These are phyloP conservation scores for Eupithecia dodoneata DNA, from an alignment of 2,888 invertebrate genomes.

Conservation along the genomic window DNA sequence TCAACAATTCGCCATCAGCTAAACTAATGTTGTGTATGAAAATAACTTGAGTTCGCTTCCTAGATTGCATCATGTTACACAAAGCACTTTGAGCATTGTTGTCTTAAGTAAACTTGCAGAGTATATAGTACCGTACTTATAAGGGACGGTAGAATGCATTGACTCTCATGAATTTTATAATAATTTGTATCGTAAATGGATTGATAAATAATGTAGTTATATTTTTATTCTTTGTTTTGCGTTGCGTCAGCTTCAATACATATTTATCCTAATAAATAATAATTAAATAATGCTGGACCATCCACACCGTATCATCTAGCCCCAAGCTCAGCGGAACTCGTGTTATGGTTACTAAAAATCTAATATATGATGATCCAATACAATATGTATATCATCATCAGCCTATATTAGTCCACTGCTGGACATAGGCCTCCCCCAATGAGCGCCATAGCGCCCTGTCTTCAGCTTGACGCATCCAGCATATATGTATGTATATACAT, in stretches of 20 bases:
- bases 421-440: no score
- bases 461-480: no score
- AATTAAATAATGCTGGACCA: no score
- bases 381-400: no score
- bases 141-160: slow-evolving; percentile 36
- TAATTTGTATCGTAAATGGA: slow-evolving; percentile 23
- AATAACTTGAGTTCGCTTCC: slow-evolving; percentile 45
- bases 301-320: no score
- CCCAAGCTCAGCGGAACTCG: no score
- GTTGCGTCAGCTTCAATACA: slow-evolving; percentile 20
- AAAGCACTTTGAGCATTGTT: slow-evolving; percentile 34
- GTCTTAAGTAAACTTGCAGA: slow-evolving; percentile 27
- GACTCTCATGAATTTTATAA: slow-evolving; percentile 34
- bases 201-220: slow-evolving; percentile 30
- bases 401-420: no score
- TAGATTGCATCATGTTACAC: slow-evolving; percentile 48
- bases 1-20: slow-evolving; percentile 39
- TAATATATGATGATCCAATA: no score
- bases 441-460: no score
- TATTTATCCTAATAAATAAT: background rate
- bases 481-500: no score
- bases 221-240: slow-evolving; percentile 26
- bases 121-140: slow-evolving; percentile 21
- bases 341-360: no score
- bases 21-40: slow-evolving; percentile 28